Conservation (phyloP, 2,113 vertebrate genomes). For the Eidolon helvum region DNA sequence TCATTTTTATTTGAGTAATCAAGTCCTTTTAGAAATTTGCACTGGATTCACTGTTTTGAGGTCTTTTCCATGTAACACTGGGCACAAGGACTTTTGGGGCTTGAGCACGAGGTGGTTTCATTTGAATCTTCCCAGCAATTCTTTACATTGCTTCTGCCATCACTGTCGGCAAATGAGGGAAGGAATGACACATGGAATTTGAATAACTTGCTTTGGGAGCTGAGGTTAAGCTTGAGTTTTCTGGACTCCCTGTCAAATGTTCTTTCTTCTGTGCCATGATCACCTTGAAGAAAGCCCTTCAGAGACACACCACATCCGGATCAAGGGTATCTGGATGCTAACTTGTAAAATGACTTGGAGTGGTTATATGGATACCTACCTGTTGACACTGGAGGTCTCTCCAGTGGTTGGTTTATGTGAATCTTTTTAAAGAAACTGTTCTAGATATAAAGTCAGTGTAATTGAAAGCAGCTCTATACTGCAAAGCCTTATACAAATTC, state of each 20-base stretch:
- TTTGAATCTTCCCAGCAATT: background rate
- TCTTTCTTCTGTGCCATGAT: background rate
- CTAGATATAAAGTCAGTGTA: background rate
- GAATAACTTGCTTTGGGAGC: background rate
- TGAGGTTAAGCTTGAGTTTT: background rate
- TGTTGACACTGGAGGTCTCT: background rate
- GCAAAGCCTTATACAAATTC: background rate
- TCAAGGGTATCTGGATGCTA: background rate
- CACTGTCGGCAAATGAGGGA: background rate
- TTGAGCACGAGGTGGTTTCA: background rate
- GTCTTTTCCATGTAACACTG: background rate
- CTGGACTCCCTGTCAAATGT: no score
- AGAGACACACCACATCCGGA: background rate
- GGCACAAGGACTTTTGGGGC: background rate
- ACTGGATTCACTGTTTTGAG: background rate
- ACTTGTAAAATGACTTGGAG: background rate
- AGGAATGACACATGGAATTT: accelerated
- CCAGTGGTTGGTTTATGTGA: background rate
- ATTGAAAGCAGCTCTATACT: background rate
- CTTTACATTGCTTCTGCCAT: background rate
- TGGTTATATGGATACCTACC: background rate
- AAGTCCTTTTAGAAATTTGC: background rate
- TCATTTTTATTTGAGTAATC: conserved; percentile 20
- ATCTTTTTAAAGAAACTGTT: background rate
- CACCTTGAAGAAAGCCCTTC: background rate